Evolutionary conservation across 1,140 invertebrate species (phyloP).

Genomic region (Atta texana): DNA sequence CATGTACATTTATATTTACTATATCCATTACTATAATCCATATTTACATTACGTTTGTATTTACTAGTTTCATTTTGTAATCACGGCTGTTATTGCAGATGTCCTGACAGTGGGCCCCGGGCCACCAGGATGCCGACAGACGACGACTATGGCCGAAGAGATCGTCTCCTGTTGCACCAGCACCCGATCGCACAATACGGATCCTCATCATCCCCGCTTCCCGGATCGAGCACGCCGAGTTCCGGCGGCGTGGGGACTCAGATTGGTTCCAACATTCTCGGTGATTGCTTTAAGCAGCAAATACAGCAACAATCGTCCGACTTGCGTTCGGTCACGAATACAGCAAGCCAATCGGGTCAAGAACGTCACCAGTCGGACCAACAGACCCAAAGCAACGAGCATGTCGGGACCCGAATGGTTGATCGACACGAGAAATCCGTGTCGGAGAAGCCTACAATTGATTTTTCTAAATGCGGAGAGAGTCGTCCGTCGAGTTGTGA

Average conservation of each 20-base stretch:
- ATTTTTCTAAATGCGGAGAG: slow-evolving; percentile 68
- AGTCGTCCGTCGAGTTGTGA: slow-evolving; percentile 69
- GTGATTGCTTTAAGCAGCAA: slow-evolving; percentile 80
- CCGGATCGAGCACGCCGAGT: slow-evolving; percentile 74
- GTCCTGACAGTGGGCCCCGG: slow-evolving; percentile 86
- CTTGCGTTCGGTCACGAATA: slow-evolving; percentile 46
- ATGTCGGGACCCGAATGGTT: slow-evolving; percentile 68
- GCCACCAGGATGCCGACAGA: slow-evolving; percentile 87
- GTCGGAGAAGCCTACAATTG: slow-evolving; percentile 68
- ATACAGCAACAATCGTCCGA: slow-evolving; percentile 69
- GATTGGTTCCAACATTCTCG: slow-evolving; percentile 66
- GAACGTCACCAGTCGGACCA: slow-evolving; percentile 76
- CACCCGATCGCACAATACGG: slow-evolving; percentile 82
- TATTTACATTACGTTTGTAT: not conserved
- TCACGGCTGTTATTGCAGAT: slow-evolving; percentile 76
- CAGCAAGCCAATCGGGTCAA: slow-evolving; percentile 59
- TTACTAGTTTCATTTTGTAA: not conserved
- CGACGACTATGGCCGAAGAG: slow-evolving; percentile 87
- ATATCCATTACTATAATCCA: not conserved
- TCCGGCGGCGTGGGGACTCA: slow-evolving; percentile 73
- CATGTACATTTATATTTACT: too few species aligned
- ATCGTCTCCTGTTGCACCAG: slow-evolving; percentile 86
- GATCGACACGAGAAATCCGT: slow-evolving; percentile 74
- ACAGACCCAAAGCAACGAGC: slow-evolving; percentile 67
- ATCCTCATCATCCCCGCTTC: slow-evolving; percentile 76